These are phyloP conservation scores for Gorsachius goisagi DNA, from an alignment of 2,113 vertebrate genomes.

Conservation along the genomic window DNA sequence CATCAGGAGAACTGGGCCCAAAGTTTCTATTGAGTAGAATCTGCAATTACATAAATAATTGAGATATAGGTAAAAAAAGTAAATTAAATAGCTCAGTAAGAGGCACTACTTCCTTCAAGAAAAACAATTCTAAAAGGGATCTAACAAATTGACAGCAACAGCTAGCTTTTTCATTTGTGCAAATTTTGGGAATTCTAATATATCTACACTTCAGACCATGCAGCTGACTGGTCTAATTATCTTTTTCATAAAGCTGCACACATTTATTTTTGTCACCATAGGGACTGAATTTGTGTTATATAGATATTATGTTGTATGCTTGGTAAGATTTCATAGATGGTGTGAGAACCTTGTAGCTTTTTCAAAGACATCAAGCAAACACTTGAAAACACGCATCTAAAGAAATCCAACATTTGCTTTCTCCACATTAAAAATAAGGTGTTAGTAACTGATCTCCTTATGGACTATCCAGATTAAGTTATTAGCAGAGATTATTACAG, in stretches of 20 bases:
- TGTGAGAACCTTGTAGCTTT: not conserved
- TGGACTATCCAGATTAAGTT: not conserved
- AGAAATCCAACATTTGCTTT: not conserved
- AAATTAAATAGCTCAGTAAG: not conserved
- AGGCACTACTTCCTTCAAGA: not conserved
- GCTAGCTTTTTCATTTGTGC: not conserved
- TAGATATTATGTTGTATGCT: not conserved
- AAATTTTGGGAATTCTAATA: not conserved
- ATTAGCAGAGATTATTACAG: not conserved
- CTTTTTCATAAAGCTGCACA: not conserved
- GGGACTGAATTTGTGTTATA: not conserved
- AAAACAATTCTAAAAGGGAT: not conserved
- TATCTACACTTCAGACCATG: not conserved
- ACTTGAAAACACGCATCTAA: not conserved
- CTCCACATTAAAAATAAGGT: not conserved
- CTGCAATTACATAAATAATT: not conserved
- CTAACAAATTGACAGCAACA: not conserved
- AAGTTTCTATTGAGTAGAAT: not conserved
- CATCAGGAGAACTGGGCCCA: not conserved
- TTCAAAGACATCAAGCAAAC: not conserved
- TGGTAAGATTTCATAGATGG: not conserved
- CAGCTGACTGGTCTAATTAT: not conserved
- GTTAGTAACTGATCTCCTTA: not conserved
- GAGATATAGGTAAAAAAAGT: not conserved
- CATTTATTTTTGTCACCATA: not conserved